These are phyloP conservation scores for Panopea generosa DNA, from an alignment of 2,888 invertebrate species.

Conservation along the genomic window DNA sequence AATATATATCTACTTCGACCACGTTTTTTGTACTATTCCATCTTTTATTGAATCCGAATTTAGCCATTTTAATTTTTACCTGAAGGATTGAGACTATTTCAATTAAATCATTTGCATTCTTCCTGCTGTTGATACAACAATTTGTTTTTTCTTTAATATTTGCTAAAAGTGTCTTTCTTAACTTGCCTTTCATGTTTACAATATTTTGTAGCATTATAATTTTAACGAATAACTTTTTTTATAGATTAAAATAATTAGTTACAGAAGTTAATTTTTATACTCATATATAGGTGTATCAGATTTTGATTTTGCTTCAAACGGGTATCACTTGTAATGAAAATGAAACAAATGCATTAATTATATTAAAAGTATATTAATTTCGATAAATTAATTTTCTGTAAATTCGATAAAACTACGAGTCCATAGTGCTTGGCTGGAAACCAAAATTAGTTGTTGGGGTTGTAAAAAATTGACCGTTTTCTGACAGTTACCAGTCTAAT, in stretches of 20 bases:
- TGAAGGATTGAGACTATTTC: conserved; percentile 67
- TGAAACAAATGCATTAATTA: too few species aligned
- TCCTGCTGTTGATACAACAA: conserved; percentile 68
- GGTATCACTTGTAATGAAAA: too few species aligned
- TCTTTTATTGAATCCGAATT: too few species aligned
- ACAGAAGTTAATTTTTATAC: conserved; percentile 1
- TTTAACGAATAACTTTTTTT: conserved; percentile 4
- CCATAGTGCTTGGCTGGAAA: conserved; percentile 43
- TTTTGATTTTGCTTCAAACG: too few species aligned
- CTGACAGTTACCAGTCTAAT: too few species aligned
- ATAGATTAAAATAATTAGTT: not conserved
- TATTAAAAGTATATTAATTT: conserved; percentile 1
- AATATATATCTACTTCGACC: not conserved
- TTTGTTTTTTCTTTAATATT: conserved; percentile 70
- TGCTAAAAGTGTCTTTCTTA: conserved; percentile 24
- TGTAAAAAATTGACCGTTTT: too few species aligned
- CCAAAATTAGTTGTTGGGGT: conserved; percentile 13
- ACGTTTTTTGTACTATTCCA: not conserved
- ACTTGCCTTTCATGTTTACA: conserved; percentile 32
- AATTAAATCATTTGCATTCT: conserved; percentile 72
- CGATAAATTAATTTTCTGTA: not conserved
- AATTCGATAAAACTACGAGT: conserved; percentile 36
- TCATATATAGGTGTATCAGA: not conserved
- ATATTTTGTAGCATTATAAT: not conserved
- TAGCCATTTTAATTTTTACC: conserved; percentile 41